Percentiles rank a stretch among this genome's conserved stretches.
phyloP scores from a whole-genome alignment of 2,797 vertebrate genomes.

The Nothura maculosa region DNA sequence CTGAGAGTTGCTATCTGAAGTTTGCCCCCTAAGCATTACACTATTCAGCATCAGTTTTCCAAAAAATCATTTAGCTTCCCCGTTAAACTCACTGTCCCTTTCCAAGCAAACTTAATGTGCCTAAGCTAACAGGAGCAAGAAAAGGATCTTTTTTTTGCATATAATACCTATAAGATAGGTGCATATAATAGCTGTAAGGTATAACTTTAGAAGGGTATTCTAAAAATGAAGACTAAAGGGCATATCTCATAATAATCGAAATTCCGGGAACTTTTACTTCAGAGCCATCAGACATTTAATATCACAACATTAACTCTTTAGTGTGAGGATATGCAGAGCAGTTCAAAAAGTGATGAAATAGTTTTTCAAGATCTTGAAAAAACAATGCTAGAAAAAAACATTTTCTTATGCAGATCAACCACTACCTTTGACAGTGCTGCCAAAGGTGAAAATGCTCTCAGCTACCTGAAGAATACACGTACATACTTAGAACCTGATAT shows the following conservation, averaged over 20 bases:
- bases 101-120: neutral
- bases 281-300: constrained; percentile 1
- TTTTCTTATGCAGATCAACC: neutral
- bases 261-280: neutral
- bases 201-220: neutral
- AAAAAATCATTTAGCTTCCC: neutral
- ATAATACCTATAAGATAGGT: neutral
- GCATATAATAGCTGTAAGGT: neutral
- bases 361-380: neutral
- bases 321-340: neutral
- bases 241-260: neutral
- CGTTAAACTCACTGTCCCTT: neutral
- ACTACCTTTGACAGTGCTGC: neutral
- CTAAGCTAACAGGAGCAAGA: neutral
- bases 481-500: neutral
- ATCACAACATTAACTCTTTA: constrained; percentile 20
- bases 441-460: neutral
- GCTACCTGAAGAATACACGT: neutral
- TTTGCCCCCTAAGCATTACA: neutral
- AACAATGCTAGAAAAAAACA: neutral
- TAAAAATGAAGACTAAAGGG: neutral
- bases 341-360: constrained; percentile 3
- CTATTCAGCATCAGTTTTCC: neutral
- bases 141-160: neutral
- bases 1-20: no score